A percentile compares a stretch with the other conserved stretches of the same genome.
Conservation (phyloP, 64 coral and sea anemone species). For the Porites lutea region DNA sequence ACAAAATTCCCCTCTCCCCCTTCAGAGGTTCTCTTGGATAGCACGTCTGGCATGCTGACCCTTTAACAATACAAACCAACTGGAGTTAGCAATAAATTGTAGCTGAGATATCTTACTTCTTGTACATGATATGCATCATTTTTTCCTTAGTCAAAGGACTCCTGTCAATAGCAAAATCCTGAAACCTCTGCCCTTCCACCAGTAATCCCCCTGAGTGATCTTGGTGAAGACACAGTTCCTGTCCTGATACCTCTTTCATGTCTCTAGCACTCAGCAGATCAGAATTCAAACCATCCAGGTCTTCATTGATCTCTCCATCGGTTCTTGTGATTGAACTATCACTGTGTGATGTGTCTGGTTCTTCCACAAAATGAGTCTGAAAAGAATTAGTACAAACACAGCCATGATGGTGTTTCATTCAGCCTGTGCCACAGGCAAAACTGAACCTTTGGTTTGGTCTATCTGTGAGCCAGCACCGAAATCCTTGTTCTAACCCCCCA, state of each 20-base stretch:
- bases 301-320: constrained; percentile 80
- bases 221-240: constrained; percentile 64
- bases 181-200: constrained; percentile 73
- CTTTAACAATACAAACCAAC: too few relatives aligned
- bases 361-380: not conserved
- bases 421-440: too few relatives aligned
- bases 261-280: constrained; percentile 58
- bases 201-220: constrained; percentile 52
- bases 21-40: too few relatives aligned
- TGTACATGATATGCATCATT: constrained; percentile 40
- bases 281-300: constrained; percentile 74
- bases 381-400: not conserved
- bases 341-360: not conserved
- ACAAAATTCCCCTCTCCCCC: too few relatives aligned
- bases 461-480: too few relatives aligned
- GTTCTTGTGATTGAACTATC: constrained; percentile 15
- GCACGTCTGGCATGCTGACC: too few relatives aligned
- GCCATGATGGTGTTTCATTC: too few relatives aligned
- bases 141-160: constrained; percentile 86
- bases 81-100: not conserved
- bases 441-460: too few relatives aligned
- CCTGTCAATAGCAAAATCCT: constrained; percentile 65
- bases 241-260: constrained; percentile 4
- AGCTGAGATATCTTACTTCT: constrained; percentile 63
- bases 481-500: too few relatives aligned